Conservation (phyloP, 2,797 vertebrate species). For the Urocyon cinereoargenteus region DNA sequence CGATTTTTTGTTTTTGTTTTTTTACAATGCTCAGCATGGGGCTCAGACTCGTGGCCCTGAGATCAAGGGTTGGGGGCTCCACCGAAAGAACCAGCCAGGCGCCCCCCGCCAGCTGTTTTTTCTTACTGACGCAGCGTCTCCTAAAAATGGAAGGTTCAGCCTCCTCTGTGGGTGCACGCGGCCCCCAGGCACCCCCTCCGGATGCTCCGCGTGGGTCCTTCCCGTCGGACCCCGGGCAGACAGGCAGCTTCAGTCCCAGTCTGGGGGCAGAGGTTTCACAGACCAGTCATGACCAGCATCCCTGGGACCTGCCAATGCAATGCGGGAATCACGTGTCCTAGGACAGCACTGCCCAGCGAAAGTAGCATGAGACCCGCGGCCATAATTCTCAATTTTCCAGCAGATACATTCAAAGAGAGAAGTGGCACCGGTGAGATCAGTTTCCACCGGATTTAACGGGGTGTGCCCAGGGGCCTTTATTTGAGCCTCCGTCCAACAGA, state of each 20-base stretch:
- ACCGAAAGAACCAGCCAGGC: background rate
- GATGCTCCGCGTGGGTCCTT: background rate
- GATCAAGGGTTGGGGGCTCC: background rate
- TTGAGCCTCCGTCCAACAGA: background rate
- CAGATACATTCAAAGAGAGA: background rate
- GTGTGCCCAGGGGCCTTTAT: background rate
- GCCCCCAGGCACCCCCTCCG: fast-evolving
- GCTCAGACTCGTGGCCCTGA: background rate
- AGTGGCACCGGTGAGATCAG: background rate
- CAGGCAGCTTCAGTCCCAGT: background rate
- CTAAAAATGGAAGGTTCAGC: background rate
- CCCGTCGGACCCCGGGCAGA: background rate
- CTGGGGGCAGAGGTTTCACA: background rate
- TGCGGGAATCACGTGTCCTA: background rate
- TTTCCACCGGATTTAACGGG: background rate
- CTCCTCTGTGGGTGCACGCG: fast-evolving
- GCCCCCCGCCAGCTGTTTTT: background rate
- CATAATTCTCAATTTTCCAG: background rate
- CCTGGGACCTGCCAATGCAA: background rate
- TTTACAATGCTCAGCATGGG: background rate
- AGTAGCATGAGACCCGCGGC: fast-evolving
- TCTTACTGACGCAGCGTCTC: background rate
- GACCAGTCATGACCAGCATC: background rate
- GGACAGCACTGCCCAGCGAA: background rate
- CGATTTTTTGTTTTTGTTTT: background rate